phyloP scores from a whole-genome alignment of 2,888 invertebrate species.

The Pyrgus malvae region DNA sequence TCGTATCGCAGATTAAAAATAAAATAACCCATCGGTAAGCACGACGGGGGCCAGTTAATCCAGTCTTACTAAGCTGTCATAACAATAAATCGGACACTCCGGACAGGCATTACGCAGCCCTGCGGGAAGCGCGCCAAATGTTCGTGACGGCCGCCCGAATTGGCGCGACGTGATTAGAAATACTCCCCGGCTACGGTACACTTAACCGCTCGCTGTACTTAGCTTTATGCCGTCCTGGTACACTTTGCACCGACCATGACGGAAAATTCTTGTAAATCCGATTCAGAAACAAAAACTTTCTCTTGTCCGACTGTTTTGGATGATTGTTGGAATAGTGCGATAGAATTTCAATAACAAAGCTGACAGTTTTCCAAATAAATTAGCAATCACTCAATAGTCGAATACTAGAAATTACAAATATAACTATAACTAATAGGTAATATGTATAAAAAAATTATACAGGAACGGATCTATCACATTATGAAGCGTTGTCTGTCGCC shows the following conservation, averaged over 20 bases:
- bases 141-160: conserved; percentile 56
- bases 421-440: too few species aligned
- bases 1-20: background rate
- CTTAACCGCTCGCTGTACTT: background rate
- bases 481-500: too few species aligned
- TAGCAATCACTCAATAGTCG: too few species aligned
- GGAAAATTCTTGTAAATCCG: background rate
- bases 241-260: background rate
- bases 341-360: too few species aligned
- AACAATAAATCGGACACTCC: conserved; percentile 20
- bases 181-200: conserved; percentile 37
- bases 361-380: too few species aligned
- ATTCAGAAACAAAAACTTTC: too few species aligned
- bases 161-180: conserved; percentile 64
- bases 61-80: conserved; percentile 13
- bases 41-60: conserved; percentile 6
- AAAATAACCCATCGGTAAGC: conserved; percentile 16
- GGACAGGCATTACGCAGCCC: conserved; percentile 43
- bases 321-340: too few species aligned
- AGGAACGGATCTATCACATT: too few species aligned
- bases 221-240: conserved; percentile 2
- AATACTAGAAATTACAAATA: too few species aligned
- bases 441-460: too few species aligned
- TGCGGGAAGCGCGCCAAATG: conserved; percentile 68
- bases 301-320: too few species aligned